phyloP scores from a whole-genome alignment of 2,797 vertebrate genomes.

The Margarornis squamiger region DNA sequence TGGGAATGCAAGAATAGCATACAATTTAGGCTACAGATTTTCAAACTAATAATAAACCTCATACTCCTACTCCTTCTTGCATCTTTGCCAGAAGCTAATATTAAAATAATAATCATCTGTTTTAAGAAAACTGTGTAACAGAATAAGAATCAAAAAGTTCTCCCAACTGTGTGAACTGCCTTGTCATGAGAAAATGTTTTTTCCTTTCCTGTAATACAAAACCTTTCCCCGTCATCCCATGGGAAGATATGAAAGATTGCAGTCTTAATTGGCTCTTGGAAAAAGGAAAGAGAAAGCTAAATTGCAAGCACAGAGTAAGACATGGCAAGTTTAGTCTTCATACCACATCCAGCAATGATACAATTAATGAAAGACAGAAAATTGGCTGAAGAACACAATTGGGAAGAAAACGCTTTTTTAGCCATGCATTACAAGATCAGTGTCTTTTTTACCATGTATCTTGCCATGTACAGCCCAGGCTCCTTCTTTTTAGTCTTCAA shows the following conservation, averaged over 20 bases:
- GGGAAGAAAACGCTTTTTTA: not conserved
- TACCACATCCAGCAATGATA: not conserved
- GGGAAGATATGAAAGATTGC: not conserved
- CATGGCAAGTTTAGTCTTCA: not conserved
- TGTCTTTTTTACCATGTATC: not conserved
- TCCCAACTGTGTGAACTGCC: not conserved
- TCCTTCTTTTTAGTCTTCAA: not conserved
- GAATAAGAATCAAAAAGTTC: not conserved
- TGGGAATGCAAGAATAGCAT: not conserved
- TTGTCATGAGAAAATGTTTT: not conserved
- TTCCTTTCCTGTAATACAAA: not conserved
- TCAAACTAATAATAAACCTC: not conserved
- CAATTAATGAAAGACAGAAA: constrained; percentile 20
- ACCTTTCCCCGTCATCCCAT: not conserved
- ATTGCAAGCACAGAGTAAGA: not conserved
- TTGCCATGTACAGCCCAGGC: not conserved
- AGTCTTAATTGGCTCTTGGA: not conserved
- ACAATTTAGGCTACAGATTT: not conserved
- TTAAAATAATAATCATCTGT: not conserved
- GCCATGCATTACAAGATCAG: not conserved
- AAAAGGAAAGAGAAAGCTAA: not conserved
- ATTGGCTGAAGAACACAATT: not conserved
- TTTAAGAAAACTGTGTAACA: not conserved
- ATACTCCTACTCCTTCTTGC: not conserved
- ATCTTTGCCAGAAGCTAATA: not conserved